Base-by-base conservation (phyloP, 1,140 invertebrate species). In the Vanessa tameamea region DNA sequence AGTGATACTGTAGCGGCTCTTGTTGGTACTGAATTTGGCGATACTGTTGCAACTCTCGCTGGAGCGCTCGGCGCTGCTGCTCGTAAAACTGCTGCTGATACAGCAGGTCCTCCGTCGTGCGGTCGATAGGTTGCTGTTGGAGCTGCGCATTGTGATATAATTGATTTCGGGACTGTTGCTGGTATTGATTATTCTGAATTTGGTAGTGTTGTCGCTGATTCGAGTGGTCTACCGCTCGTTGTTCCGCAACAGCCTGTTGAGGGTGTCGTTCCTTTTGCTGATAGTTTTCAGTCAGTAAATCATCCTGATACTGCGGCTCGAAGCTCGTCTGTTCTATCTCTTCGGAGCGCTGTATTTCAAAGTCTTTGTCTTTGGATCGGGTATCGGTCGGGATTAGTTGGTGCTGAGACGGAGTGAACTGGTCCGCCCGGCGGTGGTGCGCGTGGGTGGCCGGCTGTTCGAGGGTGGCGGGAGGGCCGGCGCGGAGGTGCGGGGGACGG, bases 381-480 rank as follows among this genome's bases (percentile, higher is more conserved):
- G 78, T 61, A n/a, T 51, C 48, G 31, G 16, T 48, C n/a, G 88
- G 66, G 47, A 69, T 68, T 47, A 86, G 85, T 76, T 90, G 92
- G 57, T 83, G 78, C n/a, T 82, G 64, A 5, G 87, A 77, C 14
- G 83, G 76, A 23, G 81, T 73, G 75, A 84, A 82, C 61, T 85
- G 69, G 73, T 92, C 87, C 15, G 90, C 91, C 31, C 92, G 85
- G 69, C 88, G 86, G 61, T 89, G 87, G 37, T 86, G 82, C 57
- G 82, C 80, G 78, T 86, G 87, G 50, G 83, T 75, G 12, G 85
- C 81, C 11, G 87, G 72, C 16, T 76, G 78, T 23, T 78, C 77
- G 64, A 81, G 75, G 64, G 85, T 48, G 64, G 85, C 85, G 20
- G 82, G 80, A 26, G 86, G 85, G 13, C 83, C 91, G 47, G 84